Base-by-base conservation (phyloP, 92 coral and sea anemone species). In the Meandrina meandrites region DNA sequence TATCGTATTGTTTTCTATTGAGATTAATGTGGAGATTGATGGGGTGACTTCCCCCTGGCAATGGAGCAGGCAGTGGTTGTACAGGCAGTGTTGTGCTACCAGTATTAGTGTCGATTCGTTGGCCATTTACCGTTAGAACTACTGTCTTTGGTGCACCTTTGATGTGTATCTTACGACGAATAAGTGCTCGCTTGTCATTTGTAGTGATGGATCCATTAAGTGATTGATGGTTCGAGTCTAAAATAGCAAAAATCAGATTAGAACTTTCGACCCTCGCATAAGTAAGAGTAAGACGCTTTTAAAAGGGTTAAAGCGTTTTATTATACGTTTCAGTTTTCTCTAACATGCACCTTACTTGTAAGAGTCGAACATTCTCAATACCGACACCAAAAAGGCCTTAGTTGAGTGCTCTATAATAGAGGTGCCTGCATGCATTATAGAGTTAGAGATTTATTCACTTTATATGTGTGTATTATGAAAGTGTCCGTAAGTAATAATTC, bases 101-200 rank as follows among this genome's bases (percentile, higher is more conserved):
- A 73, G 76, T 54, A 5, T 67, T 89, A 12, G 91, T 77, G 68
- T 90, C 91, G 30, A 92, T 71, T 21, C 84, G 83, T 68, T 92
- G 88, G 19, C 94, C 94, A 79, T 92, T 92, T 31, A 92, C 89
- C 57, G 87, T 88, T 35, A 92, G 89, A 34, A 92, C 79, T 35
- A 92, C 89, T 16, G 83, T 86, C 53, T 90, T 92, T 19, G 91
- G 84, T 15, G 84, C 77, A 2, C 91, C 91, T 71, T 76, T 89
- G 9, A 84, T 27, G 4, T 78, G 89, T 34, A 89, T 83, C n/a
- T 71, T 89, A 0, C 88, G 82, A 11, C 70, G 89, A 69, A 89
- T 76, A 19, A 84, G 54, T 36, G 91, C 28, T 75, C 91, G 81
- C 27, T 82, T 81, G 4, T 30, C 10, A 57, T 57, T 60, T 75